A percentile compares a stretch with the other conserved stretches of the same genome.
Evolutionary conservation across 1,140 invertebrate species (phyloP).

Genomic region (Acyrthosiphon pisum): DNA sequence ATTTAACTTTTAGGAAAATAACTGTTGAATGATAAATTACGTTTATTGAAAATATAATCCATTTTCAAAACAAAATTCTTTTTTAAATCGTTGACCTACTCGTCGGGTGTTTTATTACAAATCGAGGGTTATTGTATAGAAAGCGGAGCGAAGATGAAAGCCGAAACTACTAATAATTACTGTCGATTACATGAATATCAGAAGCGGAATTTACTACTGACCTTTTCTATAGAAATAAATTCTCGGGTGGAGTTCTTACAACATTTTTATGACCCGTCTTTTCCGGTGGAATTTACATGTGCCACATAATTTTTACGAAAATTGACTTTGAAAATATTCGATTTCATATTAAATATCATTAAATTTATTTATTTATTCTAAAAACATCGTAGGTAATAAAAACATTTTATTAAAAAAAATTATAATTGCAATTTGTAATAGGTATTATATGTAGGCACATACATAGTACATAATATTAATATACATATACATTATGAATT

Average conservation of each 20-base stretch:
- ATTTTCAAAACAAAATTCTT: neutral
- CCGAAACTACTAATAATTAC: constrained; percentile 57
- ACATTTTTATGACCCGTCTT: constrained; percentile 33
- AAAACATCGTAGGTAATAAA: neutral
- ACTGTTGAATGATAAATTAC: neutral
- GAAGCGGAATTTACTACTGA: constrained; percentile 50
- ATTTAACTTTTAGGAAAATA: neutral
- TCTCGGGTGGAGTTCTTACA: neutral
- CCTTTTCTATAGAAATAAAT: constrained; percentile 51
- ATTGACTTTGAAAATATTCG: neutral
- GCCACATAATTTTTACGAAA: constrained; percentile 31
- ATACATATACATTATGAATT: neutral
- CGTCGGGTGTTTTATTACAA: constrained; percentile 17
- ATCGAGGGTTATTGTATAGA: constrained; percentile 51
- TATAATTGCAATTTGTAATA: neutral
- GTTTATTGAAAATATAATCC: neutral
- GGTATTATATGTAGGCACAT: neutral
- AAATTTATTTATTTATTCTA: neutral
- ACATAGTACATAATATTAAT: neutral
- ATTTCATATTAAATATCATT: neutral
- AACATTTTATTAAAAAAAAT: neutral
- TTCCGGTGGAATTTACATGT: constrained; percentile 21
- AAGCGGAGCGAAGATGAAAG: constrained; percentile 57
- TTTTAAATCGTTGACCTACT: constrained; percentile 48
- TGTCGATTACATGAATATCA: constrained; percentile 55